Conservation (phyloP, 2,888 invertebrate genomes). For the Monochamus alternatus region DNA sequence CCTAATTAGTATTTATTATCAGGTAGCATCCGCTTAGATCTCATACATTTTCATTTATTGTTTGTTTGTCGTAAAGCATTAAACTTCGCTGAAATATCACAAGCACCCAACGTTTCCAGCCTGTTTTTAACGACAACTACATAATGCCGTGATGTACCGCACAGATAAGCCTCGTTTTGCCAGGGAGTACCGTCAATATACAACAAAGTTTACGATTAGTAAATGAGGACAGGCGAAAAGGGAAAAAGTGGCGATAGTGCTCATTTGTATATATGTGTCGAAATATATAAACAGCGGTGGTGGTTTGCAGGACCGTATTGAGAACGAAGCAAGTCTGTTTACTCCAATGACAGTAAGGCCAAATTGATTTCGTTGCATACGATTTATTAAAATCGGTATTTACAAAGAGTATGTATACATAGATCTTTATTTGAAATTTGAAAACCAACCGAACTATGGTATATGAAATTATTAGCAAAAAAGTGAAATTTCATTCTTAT, state of each 20-base stretch:
- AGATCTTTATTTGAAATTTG: too few relatives aligned
- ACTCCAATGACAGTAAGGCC: too few relatives aligned
- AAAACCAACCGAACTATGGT: too few relatives aligned
- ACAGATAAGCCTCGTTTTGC: constrained; percentile 55
- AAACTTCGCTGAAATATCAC: constrained; percentile 35
- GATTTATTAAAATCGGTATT: too few relatives aligned
- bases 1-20: constrained; percentile 22
- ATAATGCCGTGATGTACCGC: constrained; percentile 48
- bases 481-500: too few relatives aligned
- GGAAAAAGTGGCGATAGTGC: constrained; percentile 44
- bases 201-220: constrained; percentile 58
- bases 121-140: constrained; percentile 51
- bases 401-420: too few relatives aligned
- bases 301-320: constrained; percentile 14
- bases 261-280: constrained; percentile 17
- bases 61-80: constrained; percentile 20
- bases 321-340: not conserved
- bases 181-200: constrained; percentile 51
- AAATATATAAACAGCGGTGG: constrained; percentile 28
- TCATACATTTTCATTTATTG: constrained; percentile 23
- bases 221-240: constrained; percentile 45
- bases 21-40: constrained; percentile 10
- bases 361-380: too few relatives aligned
- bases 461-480: too few relatives aligned
- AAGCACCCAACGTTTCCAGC: constrained; percentile 33